Evolutionary conservation across 2,113 vertebrate genomes (phyloP), one percentile per base, ranked within the genome.

Genomic region (Colinus virginianus): DNA sequence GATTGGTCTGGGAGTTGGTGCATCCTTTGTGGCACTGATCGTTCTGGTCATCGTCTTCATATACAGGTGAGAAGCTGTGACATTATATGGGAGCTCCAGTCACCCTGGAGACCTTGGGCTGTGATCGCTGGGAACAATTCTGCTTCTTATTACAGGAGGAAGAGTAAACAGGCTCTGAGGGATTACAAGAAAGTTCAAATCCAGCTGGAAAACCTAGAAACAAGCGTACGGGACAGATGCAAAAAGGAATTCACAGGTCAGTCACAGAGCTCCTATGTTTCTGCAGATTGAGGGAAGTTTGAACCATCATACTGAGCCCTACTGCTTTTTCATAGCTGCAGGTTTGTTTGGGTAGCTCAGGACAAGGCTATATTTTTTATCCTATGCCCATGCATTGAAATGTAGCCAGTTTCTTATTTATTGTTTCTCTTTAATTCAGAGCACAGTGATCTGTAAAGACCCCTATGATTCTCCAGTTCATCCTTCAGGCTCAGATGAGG

Each of bases 141-240:
- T 90, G 43, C 46, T 95, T 81, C 55, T 86, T 79, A 63, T 94
- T 92, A 80, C 91, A 99, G 99, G 98, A 98, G 99, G 89, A 99
- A 99, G 97, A 99, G 99, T 95, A 99, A 99, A 80, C 99, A 99
- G 97, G 99, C 99, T 76, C 96, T 99, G 79, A 98, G 99, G 80
- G 99, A 99, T 96, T 99, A 99, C 94, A 99, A 99, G 97, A 99
- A 99, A 96, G 99, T 99, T 81, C 99, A 99, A 97, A 99, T 99
- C 94, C 99, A 99, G 78, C 95, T 99, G 94, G 99, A 99, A 98
- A 99, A 99, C 82, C 97, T 99, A 95, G 99, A 99, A 97, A 99
- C 99, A 13, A 99, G 99, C 6, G 99, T 99, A 87, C 98, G 99
- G 75, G 99, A 99, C 94, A 99, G 99, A 90, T 99, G 99, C 96